Percentiles rank a stretch among this genome's conserved stretches.
These are phyloP conservation scores for Periophthalmus modestus DNA, from an alignment of 2,113 vertebrate genomes.

Conservation along the genomic window DNA sequence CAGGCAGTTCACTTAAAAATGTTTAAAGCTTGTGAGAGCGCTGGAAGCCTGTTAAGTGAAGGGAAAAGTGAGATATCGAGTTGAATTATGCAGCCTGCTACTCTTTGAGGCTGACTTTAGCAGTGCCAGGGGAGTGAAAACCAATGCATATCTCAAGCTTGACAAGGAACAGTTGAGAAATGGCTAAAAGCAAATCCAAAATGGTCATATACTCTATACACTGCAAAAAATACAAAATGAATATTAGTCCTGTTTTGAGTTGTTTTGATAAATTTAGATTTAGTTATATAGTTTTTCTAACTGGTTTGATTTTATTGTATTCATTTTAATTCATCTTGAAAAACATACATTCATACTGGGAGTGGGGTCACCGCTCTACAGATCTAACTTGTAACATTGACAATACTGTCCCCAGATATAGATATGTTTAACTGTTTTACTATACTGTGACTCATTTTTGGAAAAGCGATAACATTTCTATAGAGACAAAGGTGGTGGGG, in stretches of 20 bases:
- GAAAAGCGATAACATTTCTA: too few species aligned
- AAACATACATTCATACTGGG: too few species aligned
- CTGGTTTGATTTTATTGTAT: too few species aligned
- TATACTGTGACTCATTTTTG: too few species aligned
- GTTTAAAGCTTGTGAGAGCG: slow-evolving; percentile 23
- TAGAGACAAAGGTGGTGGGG: too few species aligned
- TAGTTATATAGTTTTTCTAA: neutral
- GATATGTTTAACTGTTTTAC: too few species aligned
- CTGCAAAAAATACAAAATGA: neutral
- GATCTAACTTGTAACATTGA: too few species aligned
- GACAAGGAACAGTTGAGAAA: slow-evolving; percentile 33
- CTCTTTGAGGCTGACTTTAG: slow-evolving; percentile 41
- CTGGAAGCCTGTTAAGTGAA: slow-evolving; percentile 25
- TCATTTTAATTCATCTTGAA: too few species aligned
- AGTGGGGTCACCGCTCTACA: too few species aligned
- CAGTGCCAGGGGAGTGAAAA: slow-evolving; percentile 38
- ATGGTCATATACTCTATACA: neutral
- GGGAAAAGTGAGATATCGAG: slow-evolving; percentile 28
- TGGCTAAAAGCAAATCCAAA: slow-evolving; percentile 32
- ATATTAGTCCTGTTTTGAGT: too few species aligned
- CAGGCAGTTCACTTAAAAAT: slow-evolving; percentile 37
- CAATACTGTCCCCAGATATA: too few species aligned
- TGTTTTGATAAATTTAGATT: neutral
- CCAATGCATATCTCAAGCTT: slow-evolving; percentile 28
- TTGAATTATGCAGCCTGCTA: slow-evolving; percentile 57